Evolutionary conservation across 2,797 vertebrate genomes (phyloP).

Genomic region (Jordanella pulchra): DNA sequence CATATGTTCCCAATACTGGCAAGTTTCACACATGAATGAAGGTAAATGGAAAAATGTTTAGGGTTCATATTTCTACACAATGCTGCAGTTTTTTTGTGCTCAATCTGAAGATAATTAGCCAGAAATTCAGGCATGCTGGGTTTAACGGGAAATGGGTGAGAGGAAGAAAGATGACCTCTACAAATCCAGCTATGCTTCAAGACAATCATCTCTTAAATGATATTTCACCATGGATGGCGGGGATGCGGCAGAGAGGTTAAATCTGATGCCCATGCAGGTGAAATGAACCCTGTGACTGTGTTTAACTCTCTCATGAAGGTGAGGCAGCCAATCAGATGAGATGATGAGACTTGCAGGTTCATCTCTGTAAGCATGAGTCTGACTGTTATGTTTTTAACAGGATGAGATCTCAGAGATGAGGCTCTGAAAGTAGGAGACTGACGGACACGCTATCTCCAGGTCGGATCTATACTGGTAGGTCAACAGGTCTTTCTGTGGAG

Average conservation of each 20-base stretch:
- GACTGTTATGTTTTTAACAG: slow-evolving; percentile 62
- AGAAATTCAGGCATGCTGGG: slow-evolving; percentile 14
- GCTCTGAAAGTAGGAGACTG: slow-evolving; percentile 94
- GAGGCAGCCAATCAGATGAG: slow-evolving; percentile 42
- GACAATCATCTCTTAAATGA: slow-evolving; percentile 5
- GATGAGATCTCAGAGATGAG: slow-evolving; percentile 87
- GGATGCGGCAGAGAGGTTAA: slow-evolving; percentile 1
- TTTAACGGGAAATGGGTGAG: slow-evolving; percentile 63
- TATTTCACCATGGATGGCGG: background rate
- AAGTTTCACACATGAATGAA: background rate
- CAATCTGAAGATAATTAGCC: background rate
- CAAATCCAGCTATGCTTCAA: slow-evolving; percentile 10
- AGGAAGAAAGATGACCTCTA: slow-evolving; percentile 45
- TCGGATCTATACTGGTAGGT: slow-evolving; percentile 64
- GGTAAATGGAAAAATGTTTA: background rate
- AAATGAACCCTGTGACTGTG: slow-evolving; percentile 41
- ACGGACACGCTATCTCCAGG: slow-evolving; percentile 74
- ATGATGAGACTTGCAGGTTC: slow-evolving; percentile 60
- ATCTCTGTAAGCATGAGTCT: slow-evolving; percentile 51
- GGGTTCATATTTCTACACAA: background rate
- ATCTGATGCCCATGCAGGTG: background rate
- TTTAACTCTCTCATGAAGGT: slow-evolving; percentile 58
- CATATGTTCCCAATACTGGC: background rate
- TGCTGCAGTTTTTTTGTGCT: background rate
- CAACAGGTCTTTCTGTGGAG: slow-evolving; percentile 55